Evolutionary conservation across 2,888 invertebrate genomes (phyloP), one percentile per base, ranked within the genome.

Genomic region (Microplitis manilae): DNA sequence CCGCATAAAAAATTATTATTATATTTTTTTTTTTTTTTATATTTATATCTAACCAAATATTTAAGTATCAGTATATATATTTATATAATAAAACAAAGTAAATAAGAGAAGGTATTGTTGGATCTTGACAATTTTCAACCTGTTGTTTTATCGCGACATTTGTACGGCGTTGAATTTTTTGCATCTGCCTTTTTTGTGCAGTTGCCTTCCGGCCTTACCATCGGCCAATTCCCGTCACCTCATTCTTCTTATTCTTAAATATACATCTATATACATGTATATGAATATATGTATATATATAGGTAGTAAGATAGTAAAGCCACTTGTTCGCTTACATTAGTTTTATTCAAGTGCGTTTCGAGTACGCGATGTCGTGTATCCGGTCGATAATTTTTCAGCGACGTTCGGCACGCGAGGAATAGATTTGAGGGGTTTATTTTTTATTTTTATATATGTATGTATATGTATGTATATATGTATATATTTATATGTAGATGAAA

Each of bases 321-420:
- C 71, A 76, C 70, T 76, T 65, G 75, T 69, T 69, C 38, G 20
- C 41, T 69, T 20, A 15, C 41, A 20, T 50, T 50, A 50, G 50
- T 50, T 50, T 50, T 50, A 13, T 50, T 50, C 2, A 50, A 50
- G 50, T 13, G 50, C 50, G 50, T 50, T 50, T 50, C 9, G 9
- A 68, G 41, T 41, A 70, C 59, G 68, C 68, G 41, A 17, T 50
- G 65, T 40, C 65, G 65, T 65, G 68, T 68, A 68, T 76, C 76
- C 73, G 76, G 65, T 15, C 68, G 73, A 68, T 76, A 76, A 76
- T 76, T 68, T 72, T 62, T 75, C 72, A 76, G 38, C 38, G 70
- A 76, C 70, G 39, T 62, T 62, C 9, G 38, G 60, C 68, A 68
- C 68, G 72, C 41, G 60, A 20, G 67, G 71, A 9, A 72, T 41